phyloP scores from a whole-genome alignment of 2,888 invertebrate genomes.

The Aphodius sticticus region DNA sequence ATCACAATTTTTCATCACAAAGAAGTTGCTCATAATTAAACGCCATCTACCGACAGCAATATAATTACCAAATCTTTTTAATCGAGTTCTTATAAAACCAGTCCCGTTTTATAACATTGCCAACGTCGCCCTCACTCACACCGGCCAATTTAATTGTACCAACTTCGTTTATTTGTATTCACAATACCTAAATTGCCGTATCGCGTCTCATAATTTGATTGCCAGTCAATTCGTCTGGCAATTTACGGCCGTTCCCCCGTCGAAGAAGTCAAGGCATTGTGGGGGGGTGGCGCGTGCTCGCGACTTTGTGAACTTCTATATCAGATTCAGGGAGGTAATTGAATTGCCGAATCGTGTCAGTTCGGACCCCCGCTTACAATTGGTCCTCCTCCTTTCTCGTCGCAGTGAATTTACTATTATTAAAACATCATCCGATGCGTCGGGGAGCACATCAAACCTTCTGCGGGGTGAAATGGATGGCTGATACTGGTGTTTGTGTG shows the following conservation, averaged over 20 bases:
- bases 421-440: not conserved
- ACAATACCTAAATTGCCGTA: conserved; percentile 4
- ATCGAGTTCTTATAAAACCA: not conserved
- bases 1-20: too few species aligned
- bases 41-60: not conserved
- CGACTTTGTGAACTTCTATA: conserved; percentile 4
- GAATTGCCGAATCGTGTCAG: conserved; percentile 4
- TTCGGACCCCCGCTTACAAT: not conserved
- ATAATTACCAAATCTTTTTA: not conserved
- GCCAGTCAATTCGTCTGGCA: conserved; percentile 4
- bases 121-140: not conserved
- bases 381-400: not conserved
- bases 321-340: not conserved
- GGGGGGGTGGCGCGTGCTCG: not conserved
- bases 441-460: not conserved
- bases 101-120: not conserved
- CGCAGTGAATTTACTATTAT: conserved; percentile 4
- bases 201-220: not conserved
- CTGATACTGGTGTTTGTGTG: not conserved
- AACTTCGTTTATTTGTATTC: not conserved
- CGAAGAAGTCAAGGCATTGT: not conserved
- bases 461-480: not conserved
- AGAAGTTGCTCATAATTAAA: not conserved
- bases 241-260: not conserved
- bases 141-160: not conserved